These are phyloP conservation scores for Buceros bicornis DNA, from an alignment of 2,797 vertebrate species.

Conservation along the genomic window DNA sequence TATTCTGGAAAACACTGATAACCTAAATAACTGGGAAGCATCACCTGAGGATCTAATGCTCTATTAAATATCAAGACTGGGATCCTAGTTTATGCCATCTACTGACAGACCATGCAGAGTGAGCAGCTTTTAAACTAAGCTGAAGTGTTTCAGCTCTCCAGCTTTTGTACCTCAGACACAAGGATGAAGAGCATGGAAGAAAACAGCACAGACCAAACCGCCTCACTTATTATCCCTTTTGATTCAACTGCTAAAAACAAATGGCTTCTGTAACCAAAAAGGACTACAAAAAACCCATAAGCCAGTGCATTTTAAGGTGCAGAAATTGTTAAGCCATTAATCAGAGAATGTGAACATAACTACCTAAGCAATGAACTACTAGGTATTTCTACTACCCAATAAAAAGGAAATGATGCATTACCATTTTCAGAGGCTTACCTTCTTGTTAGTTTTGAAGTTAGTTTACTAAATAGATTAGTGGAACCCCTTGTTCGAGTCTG, in stretches of 20 bases:
- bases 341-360: neutral
- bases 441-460: conserved; percentile 96
- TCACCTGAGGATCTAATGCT: neutral
- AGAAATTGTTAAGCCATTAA: neutral
- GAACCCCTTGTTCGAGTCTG: conserved; percentile 94
- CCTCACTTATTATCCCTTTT: neutral
- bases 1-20: neutral
- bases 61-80: neutral
- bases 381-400: neutral
- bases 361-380: neutral
- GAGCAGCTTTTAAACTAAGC: neutral
- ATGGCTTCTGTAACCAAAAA: neutral
- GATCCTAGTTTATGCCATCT: neutral
- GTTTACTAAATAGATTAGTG: conserved; percentile 96
- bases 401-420: neutral
- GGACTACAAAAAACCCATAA: neutral
- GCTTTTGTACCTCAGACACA: neutral
- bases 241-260: neutral
- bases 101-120: neutral
- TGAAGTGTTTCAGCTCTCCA: neutral
- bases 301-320: neutral
- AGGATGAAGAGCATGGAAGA: neutral
- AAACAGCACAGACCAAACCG: neutral
- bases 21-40: neutral
- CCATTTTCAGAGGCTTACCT: conserved; percentile 84